Evolutionary conservation across 2,113 vertebrate species (phyloP).

Genomic region (Urocynchramus pylzowi): DNA sequence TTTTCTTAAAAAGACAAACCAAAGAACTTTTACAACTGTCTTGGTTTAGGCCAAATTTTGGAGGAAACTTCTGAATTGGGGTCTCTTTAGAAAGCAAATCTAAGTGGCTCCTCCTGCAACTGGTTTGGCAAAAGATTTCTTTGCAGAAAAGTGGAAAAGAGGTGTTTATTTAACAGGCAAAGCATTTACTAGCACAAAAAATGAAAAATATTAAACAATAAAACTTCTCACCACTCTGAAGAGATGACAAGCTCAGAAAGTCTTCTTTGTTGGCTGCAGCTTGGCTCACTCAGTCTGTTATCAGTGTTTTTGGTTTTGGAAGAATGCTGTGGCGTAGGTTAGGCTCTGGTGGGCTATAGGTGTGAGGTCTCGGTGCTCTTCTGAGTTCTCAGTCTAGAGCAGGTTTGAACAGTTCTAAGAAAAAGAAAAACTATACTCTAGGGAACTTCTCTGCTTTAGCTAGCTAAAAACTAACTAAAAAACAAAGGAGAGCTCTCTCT

Average conservation of each 20-base stretch:
- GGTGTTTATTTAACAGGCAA: neutral
- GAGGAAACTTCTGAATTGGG: neutral
- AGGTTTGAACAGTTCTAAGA: neutral
- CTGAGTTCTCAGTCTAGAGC: neutral
- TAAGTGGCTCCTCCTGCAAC: neutral
- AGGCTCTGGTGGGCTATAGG: neutral
- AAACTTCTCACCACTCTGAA: neutral
- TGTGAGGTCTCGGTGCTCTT: neutral
- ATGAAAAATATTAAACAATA: neutral
- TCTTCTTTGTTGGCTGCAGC: neutral
- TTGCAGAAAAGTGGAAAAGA: neutral
- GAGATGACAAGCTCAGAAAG: neutral
- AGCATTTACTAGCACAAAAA: neutral
- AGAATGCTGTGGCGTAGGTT: neutral
- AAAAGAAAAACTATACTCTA: neutral
- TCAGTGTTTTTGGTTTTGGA: neutral
- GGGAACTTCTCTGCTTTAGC: neutral
- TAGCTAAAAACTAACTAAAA: neutral
- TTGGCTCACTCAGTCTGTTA: neutral
- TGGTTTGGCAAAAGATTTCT: neutral
- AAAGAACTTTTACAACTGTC: neutral
- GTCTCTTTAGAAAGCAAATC: neutral
- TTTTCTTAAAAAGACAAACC: neutral
- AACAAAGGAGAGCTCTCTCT: neutral
- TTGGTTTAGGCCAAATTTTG: neutral